Conservation (phyloP, 1,140 invertebrate species). For the Temnothorax nylanderi region DNA sequence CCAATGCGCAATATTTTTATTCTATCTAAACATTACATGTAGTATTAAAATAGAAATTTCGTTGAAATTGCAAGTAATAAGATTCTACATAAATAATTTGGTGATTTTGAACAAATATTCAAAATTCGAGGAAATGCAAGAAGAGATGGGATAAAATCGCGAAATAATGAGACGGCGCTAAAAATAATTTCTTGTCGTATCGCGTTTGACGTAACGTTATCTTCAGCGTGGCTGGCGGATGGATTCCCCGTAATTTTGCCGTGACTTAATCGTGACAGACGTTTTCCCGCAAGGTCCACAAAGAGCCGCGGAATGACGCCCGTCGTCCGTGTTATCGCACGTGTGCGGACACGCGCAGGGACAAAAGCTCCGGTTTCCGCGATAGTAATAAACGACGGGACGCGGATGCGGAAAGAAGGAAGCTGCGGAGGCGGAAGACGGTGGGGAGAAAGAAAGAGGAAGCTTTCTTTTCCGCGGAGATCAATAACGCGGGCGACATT, state of each 20-base stretch:
- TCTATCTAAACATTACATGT: background rate
- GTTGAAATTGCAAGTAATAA: background rate
- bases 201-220: background rate
- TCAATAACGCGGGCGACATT: constrained; percentile 57
- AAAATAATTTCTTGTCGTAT: constrained; percentile 20
- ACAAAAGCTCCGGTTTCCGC: constrained; percentile 44
- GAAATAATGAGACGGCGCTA: background rate
- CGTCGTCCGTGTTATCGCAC: constrained; percentile 36
- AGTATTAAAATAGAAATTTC: background rate
- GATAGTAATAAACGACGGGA: constrained; percentile 52
- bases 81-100: background rate
- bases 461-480: constrained; percentile 40
- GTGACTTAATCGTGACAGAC: constrained; percentile 28
- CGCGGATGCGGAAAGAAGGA: constrained; percentile 1
- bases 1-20: constrained; percentile 7
- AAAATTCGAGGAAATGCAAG: too few species aligned
- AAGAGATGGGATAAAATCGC: background rate
- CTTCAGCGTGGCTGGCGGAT: background rate
- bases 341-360: constrained; percentile 42
- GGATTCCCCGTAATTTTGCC: background rate
- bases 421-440: background rate
- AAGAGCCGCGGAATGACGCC: constrained; percentile 23
- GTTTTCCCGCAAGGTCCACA: constrained; percentile 5
- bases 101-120: background rate
- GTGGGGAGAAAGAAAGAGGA: background rate